These are phyloP conservation scores for Drosophila nasuta DNA, from an alignment of 1,140 invertebrate species.

Conservation along the genomic window DNA sequence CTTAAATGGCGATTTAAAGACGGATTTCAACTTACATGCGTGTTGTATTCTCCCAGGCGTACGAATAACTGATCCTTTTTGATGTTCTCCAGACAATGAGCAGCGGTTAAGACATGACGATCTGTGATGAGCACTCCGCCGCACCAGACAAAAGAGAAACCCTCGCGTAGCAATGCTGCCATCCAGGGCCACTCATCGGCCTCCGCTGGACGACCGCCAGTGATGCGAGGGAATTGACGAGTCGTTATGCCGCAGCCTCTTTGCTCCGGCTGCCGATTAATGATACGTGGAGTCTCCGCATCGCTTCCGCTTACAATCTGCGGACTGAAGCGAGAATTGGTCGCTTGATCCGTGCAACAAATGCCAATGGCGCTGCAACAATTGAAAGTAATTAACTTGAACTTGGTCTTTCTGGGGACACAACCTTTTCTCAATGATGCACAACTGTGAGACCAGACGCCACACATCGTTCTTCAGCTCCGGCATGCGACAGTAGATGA, in stretches of 20 bases:
- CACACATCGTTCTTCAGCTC: constrained; percentile 86
- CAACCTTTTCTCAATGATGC: constrained; percentile 88
- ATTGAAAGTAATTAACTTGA: not conserved
- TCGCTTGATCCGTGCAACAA: constrained; percentile 77
- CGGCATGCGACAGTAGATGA: constrained; percentile 88
- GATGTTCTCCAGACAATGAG: constrained; percentile 90
- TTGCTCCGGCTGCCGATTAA: constrained; percentile 67
- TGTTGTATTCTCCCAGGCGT: constrained; percentile 93
- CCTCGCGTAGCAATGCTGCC: constrained; percentile 88
- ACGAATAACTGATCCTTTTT: constrained; percentile 88
- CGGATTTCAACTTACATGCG: constrained; percentile 81
- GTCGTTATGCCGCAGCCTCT: constrained; percentile 89
- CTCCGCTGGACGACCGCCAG: constrained; percentile 88
- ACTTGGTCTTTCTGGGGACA: not conserved
- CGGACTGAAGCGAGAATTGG: constrained; percentile 60
- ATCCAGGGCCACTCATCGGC: constrained; percentile 94
- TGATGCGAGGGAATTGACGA: constrained; percentile 86
- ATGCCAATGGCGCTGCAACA: constrained; percentile 74
- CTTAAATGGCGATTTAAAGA: not conserved
- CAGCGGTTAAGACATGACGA: constrained; percentile 91
- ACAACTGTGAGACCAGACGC: constrained; percentile 88
- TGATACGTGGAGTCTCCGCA: constrained; percentile 53
- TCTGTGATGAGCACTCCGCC: constrained; percentile 92
- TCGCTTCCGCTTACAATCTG: constrained; percentile 50
- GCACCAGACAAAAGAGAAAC: constrained; percentile 88